Percentiles rank a stretch among this genome's conserved stretches.
These are phyloP conservation scores for Alviniconcha marisindica DNA, from an alignment of 1,140 invertebrate genomes.

Conservation along the genomic window DNA sequence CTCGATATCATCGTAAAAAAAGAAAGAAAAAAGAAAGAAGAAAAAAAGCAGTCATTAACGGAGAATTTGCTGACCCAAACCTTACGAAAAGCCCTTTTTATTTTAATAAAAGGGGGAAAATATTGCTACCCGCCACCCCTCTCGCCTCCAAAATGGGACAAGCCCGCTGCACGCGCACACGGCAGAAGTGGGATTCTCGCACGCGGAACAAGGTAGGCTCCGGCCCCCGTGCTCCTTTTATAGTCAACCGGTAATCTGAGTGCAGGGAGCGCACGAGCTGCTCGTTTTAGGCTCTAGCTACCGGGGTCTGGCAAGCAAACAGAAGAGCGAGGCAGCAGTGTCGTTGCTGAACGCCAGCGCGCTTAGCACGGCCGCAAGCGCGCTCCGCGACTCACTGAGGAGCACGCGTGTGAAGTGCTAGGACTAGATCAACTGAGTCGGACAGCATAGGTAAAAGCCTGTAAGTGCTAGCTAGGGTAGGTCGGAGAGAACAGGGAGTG, in stretches of 20 bases:
- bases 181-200: conserved; percentile 1
- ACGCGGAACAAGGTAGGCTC: neutral
- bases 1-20: too few relatives aligned
- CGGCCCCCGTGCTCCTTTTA: conserved; percentile 33
- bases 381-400: too few relatives aligned
- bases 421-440: too few relatives aligned
- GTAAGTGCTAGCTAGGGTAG: too few relatives aligned
- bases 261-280: conserved; percentile 7
- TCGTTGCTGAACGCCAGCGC: too few relatives aligned
- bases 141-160: neutral
- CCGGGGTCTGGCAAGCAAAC: neutral
- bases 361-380: too few relatives aligned
- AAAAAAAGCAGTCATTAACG: neutral
- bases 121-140: neutral
- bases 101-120: neutral
- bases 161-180: conserved; percentile 18
- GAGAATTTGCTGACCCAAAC: neutral
- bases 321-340: too few relatives aligned
- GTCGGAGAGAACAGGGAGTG: too few relatives aligned
- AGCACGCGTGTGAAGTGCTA: too few relatives aligned
- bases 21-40: too few relatives aligned
- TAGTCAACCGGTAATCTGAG: conserved; percentile 33
- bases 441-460: too few relatives aligned
- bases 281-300: neutral
- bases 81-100: neutral